Conservation (phyloP, 2,113 vertebrate genomes). For the Hirundichthys speculiger region DNA sequence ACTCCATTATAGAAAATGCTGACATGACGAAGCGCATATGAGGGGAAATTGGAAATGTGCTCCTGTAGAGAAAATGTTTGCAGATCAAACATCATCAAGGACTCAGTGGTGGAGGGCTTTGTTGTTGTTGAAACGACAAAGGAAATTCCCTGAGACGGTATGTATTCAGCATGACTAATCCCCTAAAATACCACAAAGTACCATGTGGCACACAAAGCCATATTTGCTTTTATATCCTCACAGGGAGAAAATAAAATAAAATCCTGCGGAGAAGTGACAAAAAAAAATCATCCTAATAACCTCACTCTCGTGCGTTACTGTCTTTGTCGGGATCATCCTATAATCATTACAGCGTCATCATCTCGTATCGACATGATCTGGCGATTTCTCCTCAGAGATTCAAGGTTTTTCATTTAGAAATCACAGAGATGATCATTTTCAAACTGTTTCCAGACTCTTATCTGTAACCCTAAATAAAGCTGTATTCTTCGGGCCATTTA, state of each 20-base stretch:
- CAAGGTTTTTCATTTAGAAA: neutral
- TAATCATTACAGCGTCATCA: slow-evolving; percentile 43
- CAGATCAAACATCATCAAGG: slow-evolving; percentile 45
- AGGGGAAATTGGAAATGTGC: slow-evolving; percentile 49
- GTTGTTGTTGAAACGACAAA: slow-evolving; percentile 54
- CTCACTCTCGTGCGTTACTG: slow-evolving; percentile 16
- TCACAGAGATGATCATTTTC: neutral
- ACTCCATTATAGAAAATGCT: slow-evolving; percentile 37
- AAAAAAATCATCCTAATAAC: slow-evolving; percentile 9
- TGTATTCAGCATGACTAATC: slow-evolving; percentile 54
- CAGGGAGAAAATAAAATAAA: slow-evolving; percentile 28
- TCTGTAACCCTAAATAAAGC: too few species aligned
- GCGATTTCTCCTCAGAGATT: neutral
- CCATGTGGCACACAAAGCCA: slow-evolving; percentile 57
- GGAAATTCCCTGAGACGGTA: slow-evolving; percentile 50
- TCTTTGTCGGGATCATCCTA: slow-evolving; percentile 27
- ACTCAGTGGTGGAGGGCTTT: slow-evolving; percentile 16
- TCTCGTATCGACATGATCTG: slow-evolving; percentile 27
- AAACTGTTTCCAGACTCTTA: too few species aligned
- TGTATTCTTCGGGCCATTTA: too few species aligned
- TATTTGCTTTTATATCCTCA: slow-evolving; percentile 43
- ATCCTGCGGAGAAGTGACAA: slow-evolving; percentile 24
- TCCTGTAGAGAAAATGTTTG: slow-evolving; percentile 40
- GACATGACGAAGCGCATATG: slow-evolving; percentile 30
- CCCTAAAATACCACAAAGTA: slow-evolving; percentile 41